Evolutionary conservation across 2,113 vertebrate genomes (phyloP).

Genomic region (Prunella himalayana): DNA sequence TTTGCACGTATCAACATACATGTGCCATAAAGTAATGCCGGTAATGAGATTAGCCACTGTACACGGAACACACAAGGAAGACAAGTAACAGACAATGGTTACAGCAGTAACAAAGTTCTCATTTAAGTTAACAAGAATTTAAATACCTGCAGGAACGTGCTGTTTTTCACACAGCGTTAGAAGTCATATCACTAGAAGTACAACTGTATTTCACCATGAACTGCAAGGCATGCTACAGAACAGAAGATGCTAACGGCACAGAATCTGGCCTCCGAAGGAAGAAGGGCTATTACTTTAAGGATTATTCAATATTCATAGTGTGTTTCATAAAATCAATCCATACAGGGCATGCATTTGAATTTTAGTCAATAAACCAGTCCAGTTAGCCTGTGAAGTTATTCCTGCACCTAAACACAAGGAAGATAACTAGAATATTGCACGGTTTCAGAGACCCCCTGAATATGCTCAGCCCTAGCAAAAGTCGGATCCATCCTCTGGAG

Average conservation of each 20-base stretch:
- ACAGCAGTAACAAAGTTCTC: neutral
- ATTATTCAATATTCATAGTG: neutral
- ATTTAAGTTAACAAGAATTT: neutral
- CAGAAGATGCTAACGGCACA: neutral
- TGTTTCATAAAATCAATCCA: neutral
- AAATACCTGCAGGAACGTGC: rapidly evolving
- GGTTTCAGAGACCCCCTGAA: neutral
- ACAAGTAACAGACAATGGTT: neutral
- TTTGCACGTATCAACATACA: neutral
- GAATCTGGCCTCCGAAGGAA: neutral
- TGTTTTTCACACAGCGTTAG: neutral
- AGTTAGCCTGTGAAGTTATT: neutral
- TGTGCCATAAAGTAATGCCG: rapidly evolving
- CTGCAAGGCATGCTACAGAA: neutral
- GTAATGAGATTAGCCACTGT: neutral
- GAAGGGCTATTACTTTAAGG: neutral
- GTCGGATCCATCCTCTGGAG: neutral
- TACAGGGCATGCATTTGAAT: rapidly evolving
- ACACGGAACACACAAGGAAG: neutral
- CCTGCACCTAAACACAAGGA: neutral
- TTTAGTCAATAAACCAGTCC: neutral
- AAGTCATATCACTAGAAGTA: neutral
- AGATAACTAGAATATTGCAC: neutral
- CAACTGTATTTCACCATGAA: neutral
- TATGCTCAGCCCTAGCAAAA: neutral